phyloP scores from a whole-genome alignment of 2,797 vertebrate genomes.

The Xerus rutilus region DNA sequence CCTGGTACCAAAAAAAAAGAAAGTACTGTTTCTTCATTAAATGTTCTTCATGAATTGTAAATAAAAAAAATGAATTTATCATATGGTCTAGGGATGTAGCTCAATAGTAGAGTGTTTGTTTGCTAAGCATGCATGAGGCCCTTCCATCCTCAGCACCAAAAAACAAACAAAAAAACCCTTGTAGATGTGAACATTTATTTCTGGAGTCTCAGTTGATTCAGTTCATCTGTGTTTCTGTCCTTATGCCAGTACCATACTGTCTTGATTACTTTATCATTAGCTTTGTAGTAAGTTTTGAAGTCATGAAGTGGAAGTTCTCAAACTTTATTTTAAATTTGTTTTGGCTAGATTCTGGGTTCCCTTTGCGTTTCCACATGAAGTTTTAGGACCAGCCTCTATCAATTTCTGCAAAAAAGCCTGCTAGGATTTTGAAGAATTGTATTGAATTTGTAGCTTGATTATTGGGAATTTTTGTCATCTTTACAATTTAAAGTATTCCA shows the following conservation, averaged over 20 bases:
- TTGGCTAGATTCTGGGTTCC: slow-evolving; percentile 5
- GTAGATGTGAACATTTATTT: background rate
- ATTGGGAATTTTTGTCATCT: background rate
- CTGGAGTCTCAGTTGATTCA: background rate
- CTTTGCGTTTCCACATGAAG: background rate
- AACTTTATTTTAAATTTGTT: slow-evolving; percentile 2
- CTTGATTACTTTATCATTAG: background rate
- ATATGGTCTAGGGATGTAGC: background rate
- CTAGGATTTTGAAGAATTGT: slow-evolving; percentile 17
- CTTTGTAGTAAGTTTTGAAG: slow-evolving; percentile 35
- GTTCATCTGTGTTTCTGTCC: background rate
- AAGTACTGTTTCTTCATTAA: background rate
- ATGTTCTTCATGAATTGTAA: background rate
- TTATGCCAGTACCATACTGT: background rate
- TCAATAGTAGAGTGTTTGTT: background rate
- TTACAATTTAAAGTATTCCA: background rate
- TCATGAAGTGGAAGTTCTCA: background rate
- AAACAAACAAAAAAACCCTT: no score
- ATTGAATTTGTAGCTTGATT: background rate
- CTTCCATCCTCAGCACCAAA: no score
- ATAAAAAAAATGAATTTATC: background rate
- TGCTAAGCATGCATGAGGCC: background rate
- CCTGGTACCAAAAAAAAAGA: no score
- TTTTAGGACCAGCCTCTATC: background rate
- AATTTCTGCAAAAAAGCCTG: slow-evolving; percentile 38